Percentiles rank a stretch among this genome's conserved stretches.
Evolutionary conservation across 2,888 invertebrate species (phyloP).

Genomic region (Pyrgus malvae): DNA sequence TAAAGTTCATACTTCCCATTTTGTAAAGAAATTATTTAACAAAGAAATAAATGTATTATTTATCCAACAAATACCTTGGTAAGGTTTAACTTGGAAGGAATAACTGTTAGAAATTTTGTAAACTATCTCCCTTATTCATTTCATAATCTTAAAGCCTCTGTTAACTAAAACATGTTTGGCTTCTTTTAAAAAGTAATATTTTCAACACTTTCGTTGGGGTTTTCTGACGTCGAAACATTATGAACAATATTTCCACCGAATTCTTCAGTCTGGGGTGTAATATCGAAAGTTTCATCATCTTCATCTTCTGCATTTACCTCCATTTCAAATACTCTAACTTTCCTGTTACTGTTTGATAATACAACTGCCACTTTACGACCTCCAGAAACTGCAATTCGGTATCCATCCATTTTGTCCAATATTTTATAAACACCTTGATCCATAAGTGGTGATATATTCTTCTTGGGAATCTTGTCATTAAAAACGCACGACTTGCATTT

Average conservation of each 20-base stretch:
- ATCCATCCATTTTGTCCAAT: slow-evolving; percentile 85
- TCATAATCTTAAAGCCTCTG: no score
- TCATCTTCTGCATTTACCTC: slow-evolving; percentile 96
- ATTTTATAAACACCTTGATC: slow-evolving; percentile 79
- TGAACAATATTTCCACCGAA: slow-evolving; percentile 50
- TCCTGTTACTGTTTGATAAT: slow-evolving; percentile 88
- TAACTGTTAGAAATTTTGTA: no score
- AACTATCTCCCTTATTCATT: no score
- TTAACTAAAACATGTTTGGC: no score
- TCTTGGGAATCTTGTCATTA: slow-evolving; percentile 67
- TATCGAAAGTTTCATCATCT: slow-evolving; percentile 83
- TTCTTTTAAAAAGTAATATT: slow-evolving; percentile 39
- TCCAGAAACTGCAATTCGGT: slow-evolving; percentile 91
- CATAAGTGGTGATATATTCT: slow-evolving; percentile 78
- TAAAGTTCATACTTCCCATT: no score
- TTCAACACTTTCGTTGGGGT: slow-evolving; percentile 43
- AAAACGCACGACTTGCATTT: slow-evolving; percentile 66
- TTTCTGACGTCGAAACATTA: slow-evolving; percentile 48
- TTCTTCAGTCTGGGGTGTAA: slow-evolving; percentile 62
- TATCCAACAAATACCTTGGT: no score
- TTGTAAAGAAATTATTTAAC: no score
- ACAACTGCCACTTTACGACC: slow-evolving; percentile 92
- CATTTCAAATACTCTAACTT: slow-evolving; percentile 94
- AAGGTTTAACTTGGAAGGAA: no score
- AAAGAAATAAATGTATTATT: no score